These are phyloP conservation scores for Eupithecia vulgata DNA, from an alignment of 2,888 invertebrate species.

Conservation along the genomic window DNA sequence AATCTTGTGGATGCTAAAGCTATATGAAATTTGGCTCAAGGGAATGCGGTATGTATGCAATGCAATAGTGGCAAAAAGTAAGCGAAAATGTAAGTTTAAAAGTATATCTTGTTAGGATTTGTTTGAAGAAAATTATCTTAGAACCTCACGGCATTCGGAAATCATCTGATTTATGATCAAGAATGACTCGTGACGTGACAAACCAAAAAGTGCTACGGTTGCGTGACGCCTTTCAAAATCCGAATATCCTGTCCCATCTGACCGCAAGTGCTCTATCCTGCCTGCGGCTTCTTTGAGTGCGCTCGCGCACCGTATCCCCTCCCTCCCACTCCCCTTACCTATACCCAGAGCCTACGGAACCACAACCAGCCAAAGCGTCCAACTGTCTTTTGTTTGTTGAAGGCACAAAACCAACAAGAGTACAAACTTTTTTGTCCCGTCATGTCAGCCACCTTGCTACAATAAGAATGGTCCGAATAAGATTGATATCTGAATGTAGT, in stretches of 20 bases:
- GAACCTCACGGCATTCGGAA: background rate
- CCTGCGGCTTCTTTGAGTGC: constrained; percentile 76
- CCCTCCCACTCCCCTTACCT: constrained; percentile 37
- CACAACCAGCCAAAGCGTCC: constrained; percentile 47
- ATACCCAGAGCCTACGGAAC: constrained; percentile 54
- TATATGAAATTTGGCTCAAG: background rate
- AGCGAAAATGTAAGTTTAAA: background rate
- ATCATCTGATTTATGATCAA: background rate
- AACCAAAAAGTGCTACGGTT: constrained; percentile 7
- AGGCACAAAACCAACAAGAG: constrained; percentile 73
- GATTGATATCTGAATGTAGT: constrained; percentile 35
- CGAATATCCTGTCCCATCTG: constrained; percentile 62
- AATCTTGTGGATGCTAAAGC: background rate
- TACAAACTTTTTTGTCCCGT: constrained; percentile 57
- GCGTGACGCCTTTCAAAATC: constrained; percentile 30
- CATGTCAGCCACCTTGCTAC: constrained; percentile 39
- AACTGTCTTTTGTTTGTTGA: constrained; percentile 78
- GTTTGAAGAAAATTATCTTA: background rate
- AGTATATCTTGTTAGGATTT: background rate
- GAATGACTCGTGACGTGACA: background rate
- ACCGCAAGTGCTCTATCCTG: constrained; percentile 65
- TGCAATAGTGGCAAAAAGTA: background rate
- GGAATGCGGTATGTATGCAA: background rate
- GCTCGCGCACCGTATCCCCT: constrained; percentile 68
- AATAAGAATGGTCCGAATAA: constrained; percentile 31